A percentile compares a stretch with the other conserved stretches of the same genome.
These are phyloP conservation scores for Hippocampus comes DNA, from an alignment of 2,113 vertebrate genomes.

Conservation along the genomic window DNA sequence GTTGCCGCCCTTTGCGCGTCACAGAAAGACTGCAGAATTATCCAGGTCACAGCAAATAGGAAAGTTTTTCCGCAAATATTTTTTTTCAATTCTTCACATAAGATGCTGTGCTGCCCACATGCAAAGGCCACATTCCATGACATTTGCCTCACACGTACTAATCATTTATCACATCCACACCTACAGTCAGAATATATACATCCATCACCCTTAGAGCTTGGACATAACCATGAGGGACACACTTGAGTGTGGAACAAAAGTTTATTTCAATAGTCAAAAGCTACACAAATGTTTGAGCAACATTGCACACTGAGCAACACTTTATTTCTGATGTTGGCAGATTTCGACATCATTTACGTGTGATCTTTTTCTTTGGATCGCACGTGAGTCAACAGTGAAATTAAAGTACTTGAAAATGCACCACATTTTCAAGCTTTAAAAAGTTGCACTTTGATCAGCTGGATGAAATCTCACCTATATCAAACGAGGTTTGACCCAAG, in stretches of 20 bases:
- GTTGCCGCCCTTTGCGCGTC: too few relatives aligned
- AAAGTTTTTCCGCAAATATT: background rate
- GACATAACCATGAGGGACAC: background rate
- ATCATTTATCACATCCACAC: slow-evolving; percentile 4
- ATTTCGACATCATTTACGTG: background rate
- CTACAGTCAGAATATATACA: slow-evolving; percentile 9
- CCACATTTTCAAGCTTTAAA: background rate
- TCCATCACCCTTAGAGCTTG: background rate
- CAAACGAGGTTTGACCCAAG: too few relatives aligned
- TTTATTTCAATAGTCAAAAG: background rate
- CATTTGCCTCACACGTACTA: background rate
- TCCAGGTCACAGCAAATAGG: background rate
- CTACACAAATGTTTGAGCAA: slow-evolving; percentile 1
- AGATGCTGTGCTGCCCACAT: background rate
- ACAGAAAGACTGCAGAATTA: background rate
- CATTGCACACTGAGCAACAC: background rate
- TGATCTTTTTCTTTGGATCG: background rate
- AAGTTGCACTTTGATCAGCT: background rate
- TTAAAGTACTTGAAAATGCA: background rate
- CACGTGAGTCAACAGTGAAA: background rate
- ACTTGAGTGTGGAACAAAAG: slow-evolving; percentile 8
- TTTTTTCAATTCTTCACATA: background rate
- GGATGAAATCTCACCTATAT: background rate
- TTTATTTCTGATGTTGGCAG: background rate
- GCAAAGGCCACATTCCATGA: background rate